Base-by-base conservation (phyloP, 2,888 invertebrate species). In the Macrostomum cliftonense region DNA sequence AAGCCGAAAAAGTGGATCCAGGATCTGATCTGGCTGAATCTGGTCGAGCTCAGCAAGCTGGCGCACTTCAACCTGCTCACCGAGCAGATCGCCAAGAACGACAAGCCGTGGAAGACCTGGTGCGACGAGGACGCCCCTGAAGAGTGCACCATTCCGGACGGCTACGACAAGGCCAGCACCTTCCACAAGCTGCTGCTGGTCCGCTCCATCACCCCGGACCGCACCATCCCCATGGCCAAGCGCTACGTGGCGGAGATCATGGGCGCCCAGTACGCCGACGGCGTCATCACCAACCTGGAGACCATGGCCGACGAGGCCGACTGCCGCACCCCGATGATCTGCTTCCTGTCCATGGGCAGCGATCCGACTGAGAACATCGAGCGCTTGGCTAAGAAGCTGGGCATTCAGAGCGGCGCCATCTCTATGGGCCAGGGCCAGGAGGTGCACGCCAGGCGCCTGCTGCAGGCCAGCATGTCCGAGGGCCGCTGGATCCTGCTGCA, bases 391-490 rank as follows among this genome's bases (percentile, higher is more conserved):
- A 91, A 89, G 71, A 74, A 79, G 47, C 83, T 83, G 71, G 80
- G 81, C 59, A 81, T 83, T 50, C 65, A 61, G 19, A 68, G 67
- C 58, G 80, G 81, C 64, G 79, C 83, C 1, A 86, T 93, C 5
- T 93, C 91, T 7, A 91, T 93, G 91, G 93, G 93, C 2, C 93
- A 93, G 76, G 93, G 91, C 0, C 91, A 93, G 73, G 93, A 82
- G 64, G 72, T 81, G 61, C 83, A 83, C 53, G 87, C 87, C 0
- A 76, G 86, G 21, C 78, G 80, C 62, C 77, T 86, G 74, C 80
- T 87, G 59, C 76, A 78, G 40, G 79, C 83, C 55, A 80, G 81
- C 1, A 83, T 83, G 81, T 56, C 65, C 2, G 68, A 71, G 55
- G 91, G 93, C 0, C 83, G 85, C 13, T 93, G 91, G 91, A 85